A percentile compares a stretch with the other conserved stretches of the same genome.
phyloP scores from a whole-genome alignment of 2,888 invertebrate species.

The Ariolimax columbianus region DNA sequence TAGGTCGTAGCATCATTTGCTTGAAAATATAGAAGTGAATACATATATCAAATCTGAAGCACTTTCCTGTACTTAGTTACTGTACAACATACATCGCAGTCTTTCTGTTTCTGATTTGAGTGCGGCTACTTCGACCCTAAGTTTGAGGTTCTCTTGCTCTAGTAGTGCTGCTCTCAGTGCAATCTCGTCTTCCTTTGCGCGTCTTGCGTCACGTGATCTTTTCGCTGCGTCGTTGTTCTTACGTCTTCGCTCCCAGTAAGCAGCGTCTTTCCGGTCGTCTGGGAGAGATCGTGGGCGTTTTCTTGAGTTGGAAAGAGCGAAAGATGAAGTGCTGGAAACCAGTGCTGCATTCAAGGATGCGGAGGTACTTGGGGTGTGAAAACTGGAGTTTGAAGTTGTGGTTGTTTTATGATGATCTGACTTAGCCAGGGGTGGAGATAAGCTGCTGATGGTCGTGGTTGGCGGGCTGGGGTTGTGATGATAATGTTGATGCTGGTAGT shows the following conservation, averaged over 20 bases:
- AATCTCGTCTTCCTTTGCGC: conserved; percentile 93
- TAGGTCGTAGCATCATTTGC: too few relatives aligned
- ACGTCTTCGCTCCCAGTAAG: conserved; percentile 91
- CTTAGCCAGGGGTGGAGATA: conserved; percentile 63
- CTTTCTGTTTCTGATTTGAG: conserved; percentile 84
- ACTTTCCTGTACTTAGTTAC: background rate
- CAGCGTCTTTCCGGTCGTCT: conserved; percentile 84
- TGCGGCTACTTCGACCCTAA: conserved; percentile 85
- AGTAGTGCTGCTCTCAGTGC: conserved; percentile 91
- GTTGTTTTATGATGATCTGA: conserved; percentile 25
- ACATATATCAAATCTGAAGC: too few relatives aligned
- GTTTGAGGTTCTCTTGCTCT: conserved; percentile 90
- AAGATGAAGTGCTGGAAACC: conserved; percentile 26
- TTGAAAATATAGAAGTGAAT: too few relatives aligned
- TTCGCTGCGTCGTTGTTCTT: conserved; percentile 98
- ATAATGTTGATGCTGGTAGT: conserved; percentile 52
- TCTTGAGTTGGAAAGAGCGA: background rate
- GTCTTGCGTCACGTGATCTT: conserved; percentile 91
- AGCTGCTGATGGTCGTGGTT: conserved; percentile 46
- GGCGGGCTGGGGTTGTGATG: conserved; percentile 38
- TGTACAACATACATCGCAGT: conserved; percentile 80
- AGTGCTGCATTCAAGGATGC: background rate
- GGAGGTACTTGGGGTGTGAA: background rate
- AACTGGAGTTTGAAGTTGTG: background rate
- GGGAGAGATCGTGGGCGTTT: conserved; percentile 48